phyloP scores from a whole-genome alignment of 2,113 vertebrate species.

The Coryphaenoides rupestris region DNA sequence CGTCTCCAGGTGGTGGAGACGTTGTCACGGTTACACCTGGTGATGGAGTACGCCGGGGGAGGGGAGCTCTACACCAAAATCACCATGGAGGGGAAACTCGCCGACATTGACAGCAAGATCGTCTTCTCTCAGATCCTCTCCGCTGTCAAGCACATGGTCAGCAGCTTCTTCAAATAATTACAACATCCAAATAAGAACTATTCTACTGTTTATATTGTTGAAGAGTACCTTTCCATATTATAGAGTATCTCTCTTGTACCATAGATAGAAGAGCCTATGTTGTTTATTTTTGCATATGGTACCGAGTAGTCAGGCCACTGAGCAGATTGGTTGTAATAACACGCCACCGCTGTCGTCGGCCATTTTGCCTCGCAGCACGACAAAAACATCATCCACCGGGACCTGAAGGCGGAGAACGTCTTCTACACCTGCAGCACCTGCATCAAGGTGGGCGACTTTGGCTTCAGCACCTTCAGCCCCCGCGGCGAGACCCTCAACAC shows the following conservation, averaged over 20 bases:
- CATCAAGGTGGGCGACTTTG: slow-evolving; percentile 96
- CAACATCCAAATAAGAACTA: background rate
- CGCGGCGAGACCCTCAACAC: slow-evolving; percentile 89
- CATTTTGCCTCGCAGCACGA: slow-evolving; percentile 79
- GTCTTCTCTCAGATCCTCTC: slow-evolving; percentile 95
- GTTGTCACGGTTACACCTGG: slow-evolving; percentile 86
- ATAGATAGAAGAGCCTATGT: too few species aligned
- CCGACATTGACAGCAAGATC: slow-evolving; percentile 84
- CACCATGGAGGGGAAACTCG: slow-evolving; percentile 86
- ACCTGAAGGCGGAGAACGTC: slow-evolving; percentile 95
- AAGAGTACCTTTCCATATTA: too few species aligned
- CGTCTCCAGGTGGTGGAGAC: slow-evolving; percentile 86
- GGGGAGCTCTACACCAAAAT: slow-evolving; percentile 97
- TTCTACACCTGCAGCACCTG: slow-evolving; percentile 88
- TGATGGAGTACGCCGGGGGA: slow-evolving; percentile 93
- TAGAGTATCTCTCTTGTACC: too few species aligned
- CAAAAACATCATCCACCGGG: slow-evolving; percentile 91
- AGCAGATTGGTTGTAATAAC: too few species aligned
- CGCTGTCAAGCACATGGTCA: slow-evolving; percentile 97
- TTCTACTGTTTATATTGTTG: too few species aligned
- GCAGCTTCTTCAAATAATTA: slow-evolving; percentile 16
- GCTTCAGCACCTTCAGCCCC: slow-evolving; percentile 90
- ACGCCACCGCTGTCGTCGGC: background rate
- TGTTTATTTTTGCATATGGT: too few species aligned
- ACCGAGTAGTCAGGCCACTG: too few species aligned